Evolutionary conservation across 2,888 invertebrate species (phyloP), one percentile per base, ranked within the genome.

Genomic region (Gymnosoma rotundatum): DNA sequence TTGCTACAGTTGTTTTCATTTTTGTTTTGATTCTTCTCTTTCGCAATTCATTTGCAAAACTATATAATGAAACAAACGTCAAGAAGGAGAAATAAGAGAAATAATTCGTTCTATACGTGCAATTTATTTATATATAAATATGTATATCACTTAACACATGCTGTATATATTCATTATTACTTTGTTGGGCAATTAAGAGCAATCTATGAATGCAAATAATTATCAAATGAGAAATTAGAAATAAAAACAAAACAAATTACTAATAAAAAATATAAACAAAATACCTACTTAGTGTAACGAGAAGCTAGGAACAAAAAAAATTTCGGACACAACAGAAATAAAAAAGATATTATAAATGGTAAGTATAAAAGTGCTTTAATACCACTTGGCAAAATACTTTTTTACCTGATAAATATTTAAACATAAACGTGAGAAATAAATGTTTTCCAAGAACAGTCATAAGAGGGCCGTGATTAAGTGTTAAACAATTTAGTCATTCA

Each of bases 261-360:
- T 32, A 32, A 32, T 32, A 32, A 5, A 32, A 32, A 60, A 42
- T 54, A 63, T 81, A 81, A 72, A 83, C 69, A 84, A 64, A 84
- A 63, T 52, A 50, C 16, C 38, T 69, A 63, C 36, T 56, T 38
- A 61, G 20, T 18, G 14, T 10, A 36, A 66, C 50, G 18, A 61
- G 18, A 72, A 54, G 54, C 9, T 42, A 45, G 7, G 21, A 42
- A 63, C 50, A 64, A 64, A 72, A 21, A 52, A 64, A 61, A 36
- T 38, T 73, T 66, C 45, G 21, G 18, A 69, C 20, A 42, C 60
- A 48, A 21, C 5, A 42, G 2, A 12, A 36, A 21, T 8, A 58
- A 58, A 64, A 69, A 36, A 81, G 32, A 45, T 58, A 81, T 36
- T 38, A 54, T 78, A 84, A 84, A 84, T 74, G 78, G 84, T 84